A percentile compares a stretch with the other conserved stretches of the same genome.
Evolutionary conservation across 2,888 invertebrate genomes (phyloP).

Genomic region (Idaea dimidiata): DNA sequence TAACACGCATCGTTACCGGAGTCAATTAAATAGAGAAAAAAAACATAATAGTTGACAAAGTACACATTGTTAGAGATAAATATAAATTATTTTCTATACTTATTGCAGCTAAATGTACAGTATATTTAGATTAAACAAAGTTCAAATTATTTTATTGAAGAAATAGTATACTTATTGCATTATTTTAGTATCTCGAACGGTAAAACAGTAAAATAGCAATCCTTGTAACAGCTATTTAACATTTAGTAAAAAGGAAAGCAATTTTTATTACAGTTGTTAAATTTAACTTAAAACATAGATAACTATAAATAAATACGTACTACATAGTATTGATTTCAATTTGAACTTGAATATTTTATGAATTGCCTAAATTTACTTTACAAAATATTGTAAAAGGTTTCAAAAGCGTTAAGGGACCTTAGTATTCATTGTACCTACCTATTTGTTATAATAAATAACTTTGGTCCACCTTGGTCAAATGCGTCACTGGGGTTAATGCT

Average conservation of each 20-base stretch:
- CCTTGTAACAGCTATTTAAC: not conserved
- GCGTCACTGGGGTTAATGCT: not conserved
- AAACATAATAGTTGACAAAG: slow-evolving; percentile 35
- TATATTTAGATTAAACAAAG: not conserved
- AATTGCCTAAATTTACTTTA: too few species aligned
- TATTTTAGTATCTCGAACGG: not conserved
- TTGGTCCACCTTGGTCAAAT: not conserved
- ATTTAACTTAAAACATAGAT: too few species aligned
- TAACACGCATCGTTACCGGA: slow-evolving; percentile 59
- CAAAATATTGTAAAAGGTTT: not conserved
- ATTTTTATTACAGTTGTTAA: not conserved
- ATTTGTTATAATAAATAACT: slow-evolving; percentile 7
- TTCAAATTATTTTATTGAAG: not conserved
- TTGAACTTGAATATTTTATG: too few species aligned
- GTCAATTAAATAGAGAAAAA: slow-evolving; percentile 64
- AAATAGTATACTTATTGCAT: not conserved
- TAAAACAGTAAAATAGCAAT: not conserved
- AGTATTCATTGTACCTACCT: slow-evolving; percentile 18
- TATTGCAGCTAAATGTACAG: slow-evolving; percentile 6
- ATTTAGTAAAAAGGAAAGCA: not conserved
- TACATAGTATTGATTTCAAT: too few species aligned
- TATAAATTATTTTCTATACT: slow-evolving; percentile 31
- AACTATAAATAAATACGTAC: too few species aligned
- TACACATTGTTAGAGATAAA: slow-evolving; percentile 23
- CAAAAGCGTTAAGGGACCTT: slow-evolving; percentile 23